These are phyloP conservation scores for Acheta domesticus DNA, from an alignment of 2,888 invertebrate genomes.

Conservation along the genomic window DNA sequence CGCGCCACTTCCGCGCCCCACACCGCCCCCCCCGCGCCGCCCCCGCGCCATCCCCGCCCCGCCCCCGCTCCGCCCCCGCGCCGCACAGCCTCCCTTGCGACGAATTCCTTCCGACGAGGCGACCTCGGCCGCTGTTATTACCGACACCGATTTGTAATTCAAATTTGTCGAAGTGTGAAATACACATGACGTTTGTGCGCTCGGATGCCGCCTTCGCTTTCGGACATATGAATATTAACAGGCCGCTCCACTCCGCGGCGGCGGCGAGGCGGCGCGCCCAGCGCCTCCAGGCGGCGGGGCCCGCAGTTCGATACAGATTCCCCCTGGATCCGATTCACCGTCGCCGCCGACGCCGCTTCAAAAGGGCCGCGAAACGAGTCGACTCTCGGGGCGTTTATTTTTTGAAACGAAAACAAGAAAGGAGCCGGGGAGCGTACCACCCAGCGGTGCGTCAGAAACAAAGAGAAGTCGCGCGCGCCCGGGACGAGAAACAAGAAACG, in stretches of 20 bases:
- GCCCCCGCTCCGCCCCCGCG: no score
- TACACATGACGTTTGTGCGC: slow-evolving; percentile 8
- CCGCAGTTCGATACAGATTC: neutral
- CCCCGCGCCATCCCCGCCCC: no score
- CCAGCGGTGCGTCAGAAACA: neutral
- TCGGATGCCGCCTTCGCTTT: neutral
- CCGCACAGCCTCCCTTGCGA: no score
- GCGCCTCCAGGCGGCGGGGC: neutral
- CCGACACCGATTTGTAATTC: slow-evolving; percentile 1
- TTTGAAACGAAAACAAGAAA: neutral
- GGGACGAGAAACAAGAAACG: no score
- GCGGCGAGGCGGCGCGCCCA: no score
- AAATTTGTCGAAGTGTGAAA: slow-evolving; percentile 18
- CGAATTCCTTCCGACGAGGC: no score
- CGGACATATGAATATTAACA: slow-evolving; percentile 9
- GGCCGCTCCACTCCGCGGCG: neutral
- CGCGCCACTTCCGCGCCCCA: no score
- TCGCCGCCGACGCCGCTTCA: neutral
- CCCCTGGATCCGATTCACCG: neutral
- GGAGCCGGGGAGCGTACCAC: neutral
- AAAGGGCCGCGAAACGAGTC: neutral
- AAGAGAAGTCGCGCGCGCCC: neutral
- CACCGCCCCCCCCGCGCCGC: no score
- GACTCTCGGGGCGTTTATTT: neutral
- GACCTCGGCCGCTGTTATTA: neutral